Percentiles rank a stretch among this genome's conserved stretches.
These are phyloP conservation scores for Brachyptera risi DNA, from an alignment of 2,888 invertebrate genomes.

Conservation along the genomic window DNA sequence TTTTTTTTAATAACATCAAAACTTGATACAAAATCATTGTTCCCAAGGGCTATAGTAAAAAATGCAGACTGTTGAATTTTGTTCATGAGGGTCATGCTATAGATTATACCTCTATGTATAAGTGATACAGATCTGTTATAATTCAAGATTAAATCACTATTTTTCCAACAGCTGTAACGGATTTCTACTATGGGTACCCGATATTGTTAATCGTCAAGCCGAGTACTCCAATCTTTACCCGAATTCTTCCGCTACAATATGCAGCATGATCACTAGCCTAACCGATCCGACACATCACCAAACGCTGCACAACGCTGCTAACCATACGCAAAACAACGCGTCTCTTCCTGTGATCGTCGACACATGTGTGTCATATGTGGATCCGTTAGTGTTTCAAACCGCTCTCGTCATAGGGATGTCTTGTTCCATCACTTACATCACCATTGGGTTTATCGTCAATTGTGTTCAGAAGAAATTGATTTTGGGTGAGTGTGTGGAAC, in stretches of 20 bases:
- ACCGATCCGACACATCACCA: too few relatives aligned
- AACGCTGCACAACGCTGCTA: too few relatives aligned
- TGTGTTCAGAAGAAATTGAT: not conserved
- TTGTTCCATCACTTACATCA: slow-evolving; percentile 41
- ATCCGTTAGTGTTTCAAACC: slow-evolving; percentile 41
- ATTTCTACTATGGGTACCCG: slow-evolving; percentile 44
- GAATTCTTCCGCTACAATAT: slow-evolving; percentile 38
- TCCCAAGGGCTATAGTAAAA: too few relatives aligned
- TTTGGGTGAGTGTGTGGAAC: not conserved
- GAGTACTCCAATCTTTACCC: slow-evolving; percentile 39
- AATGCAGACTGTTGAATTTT: too few relatives aligned
- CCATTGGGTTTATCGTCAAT: slow-evolving; percentile 45
- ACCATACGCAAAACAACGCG: too few relatives aligned
- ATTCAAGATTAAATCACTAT: not conserved
- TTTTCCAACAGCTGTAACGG: slow-evolving; percentile 31
- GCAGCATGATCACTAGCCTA: slow-evolving; percentile 37
- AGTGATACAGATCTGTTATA: not conserved
- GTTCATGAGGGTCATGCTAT: too few relatives aligned
- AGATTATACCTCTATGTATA: not conserved
- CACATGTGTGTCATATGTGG: slow-evolving; percentile 42
- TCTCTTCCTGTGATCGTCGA: too few relatives aligned
- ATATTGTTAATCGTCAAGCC: slow-evolving; percentile 41
- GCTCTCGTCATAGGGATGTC: slow-evolving; percentile 40
- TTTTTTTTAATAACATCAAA: too few relatives aligned
- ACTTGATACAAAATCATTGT: too few relatives aligned